These are phyloP conservation scores for Hydractinia symbiolongicarpus DNA, from an alignment of 30 jellyfish, hydroid and myxozoan species.

Conservation along the genomic window DNA sequence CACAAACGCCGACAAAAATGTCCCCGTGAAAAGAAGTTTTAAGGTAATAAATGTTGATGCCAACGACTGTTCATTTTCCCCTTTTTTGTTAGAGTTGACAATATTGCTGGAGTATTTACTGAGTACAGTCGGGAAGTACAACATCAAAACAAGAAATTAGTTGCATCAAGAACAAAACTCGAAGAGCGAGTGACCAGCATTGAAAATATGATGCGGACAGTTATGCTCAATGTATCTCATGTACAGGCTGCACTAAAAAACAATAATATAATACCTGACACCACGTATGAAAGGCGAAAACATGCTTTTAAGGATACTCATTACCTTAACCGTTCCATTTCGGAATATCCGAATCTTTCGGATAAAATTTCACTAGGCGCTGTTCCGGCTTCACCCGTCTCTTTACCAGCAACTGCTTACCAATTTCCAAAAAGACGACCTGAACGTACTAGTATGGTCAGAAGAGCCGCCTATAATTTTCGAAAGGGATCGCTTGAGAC, in stretches of 20 bases:
- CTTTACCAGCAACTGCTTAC: background rate
- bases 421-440: background rate
- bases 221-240: background rate
- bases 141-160: slow-evolving; percentile 24
- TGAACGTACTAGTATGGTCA: slow-evolving; percentile 22
- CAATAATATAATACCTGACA: background rate
- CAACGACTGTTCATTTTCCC: background rate
- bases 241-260: background rate
- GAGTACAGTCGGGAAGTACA: slow-evolving; percentile 35
- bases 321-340: slow-evolving; percentile 11
- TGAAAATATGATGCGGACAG: slow-evolving; percentile 1
- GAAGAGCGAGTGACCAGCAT: slow-evolving; percentile 17
- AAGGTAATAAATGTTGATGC: too few relatives aligned
- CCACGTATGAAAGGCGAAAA: background rate
- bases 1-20: too few relatives aligned
- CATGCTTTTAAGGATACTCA: background rate
- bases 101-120: slow-evolving; percentile 32
- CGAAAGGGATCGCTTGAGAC: slow-evolving; percentile 41
- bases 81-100: slow-evolving; percentile 34
- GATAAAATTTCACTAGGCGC: background rate
- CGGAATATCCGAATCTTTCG: background rate
- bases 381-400: background rate
- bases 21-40: too few relatives aligned
- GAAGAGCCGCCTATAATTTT: slow-evolving; percentile 48
- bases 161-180: background rate